Conservation (phyloP, 2,113 vertebrate species). For the Dipodomys spectabilis region DNA sequence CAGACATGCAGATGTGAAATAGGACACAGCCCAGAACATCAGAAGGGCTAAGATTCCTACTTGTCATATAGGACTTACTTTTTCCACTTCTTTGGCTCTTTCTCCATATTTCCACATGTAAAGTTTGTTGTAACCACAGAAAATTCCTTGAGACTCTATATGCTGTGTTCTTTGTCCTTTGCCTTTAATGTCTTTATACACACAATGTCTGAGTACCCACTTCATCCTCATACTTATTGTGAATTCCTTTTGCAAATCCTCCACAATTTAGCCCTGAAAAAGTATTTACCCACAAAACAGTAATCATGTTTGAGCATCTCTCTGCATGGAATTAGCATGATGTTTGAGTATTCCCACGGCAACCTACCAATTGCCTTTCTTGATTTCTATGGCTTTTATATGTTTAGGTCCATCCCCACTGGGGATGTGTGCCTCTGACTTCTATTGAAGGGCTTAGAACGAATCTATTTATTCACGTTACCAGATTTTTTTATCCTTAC, state of each 20-base stretch:
- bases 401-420: neutral
- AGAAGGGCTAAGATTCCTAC: neutral
- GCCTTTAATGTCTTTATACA: neutral
- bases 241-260: slow-evolving; percentile 4
- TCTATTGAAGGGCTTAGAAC: neutral
- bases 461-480: neutral
- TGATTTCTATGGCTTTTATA: neutral
- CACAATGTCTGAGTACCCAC: neutral
- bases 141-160: neutral
- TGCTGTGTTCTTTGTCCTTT: neutral
- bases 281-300: neutral
- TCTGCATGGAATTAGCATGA: neutral
- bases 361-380: neutral
- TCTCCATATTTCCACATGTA: neutral
- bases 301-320: neutral
- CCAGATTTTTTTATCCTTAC: slow-evolving; percentile 46
- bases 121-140: neutral
- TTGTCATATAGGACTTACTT: neutral
- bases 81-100: neutral
- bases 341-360: neutral
- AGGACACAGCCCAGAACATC: neutral
- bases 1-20: neutral
- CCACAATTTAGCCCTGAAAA: neutral
- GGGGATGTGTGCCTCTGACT: neutral
- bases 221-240: neutral